Evolutionary conservation across 2,888 invertebrate genomes (phyloP).

Genomic region (Digitonthophagus gazella): DNA sequence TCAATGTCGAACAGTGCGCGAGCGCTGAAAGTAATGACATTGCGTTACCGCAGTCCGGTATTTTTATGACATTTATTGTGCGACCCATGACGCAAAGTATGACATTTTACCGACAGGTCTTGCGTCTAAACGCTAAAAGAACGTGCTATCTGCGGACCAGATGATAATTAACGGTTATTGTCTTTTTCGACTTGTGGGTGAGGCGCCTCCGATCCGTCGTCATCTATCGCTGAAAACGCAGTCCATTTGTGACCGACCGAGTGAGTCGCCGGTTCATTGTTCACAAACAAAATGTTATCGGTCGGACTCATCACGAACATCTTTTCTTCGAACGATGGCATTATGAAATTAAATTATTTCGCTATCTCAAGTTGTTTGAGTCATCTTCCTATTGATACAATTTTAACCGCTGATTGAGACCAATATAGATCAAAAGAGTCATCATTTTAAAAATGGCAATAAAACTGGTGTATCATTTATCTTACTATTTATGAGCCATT

Average conservation of each 20-base stretch:
- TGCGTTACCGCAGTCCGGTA: background rate
- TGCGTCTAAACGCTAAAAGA: slow-evolving; percentile 8
- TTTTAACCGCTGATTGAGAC: too few relatives aligned
- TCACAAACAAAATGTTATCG: background rate
- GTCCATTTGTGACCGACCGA: too few relatives aligned
- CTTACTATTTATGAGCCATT: too few relatives aligned
- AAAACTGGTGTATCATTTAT: too few relatives aligned
- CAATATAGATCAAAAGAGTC: too few relatives aligned
- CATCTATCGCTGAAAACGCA: background rate
- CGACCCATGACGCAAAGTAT: slow-evolving; percentile 12
- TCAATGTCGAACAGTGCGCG: too few relatives aligned
- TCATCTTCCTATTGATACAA: too few relatives aligned
- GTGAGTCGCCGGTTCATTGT: background rate
- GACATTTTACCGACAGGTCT: slow-evolving; percentile 10
- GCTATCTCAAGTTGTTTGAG: too few relatives aligned
- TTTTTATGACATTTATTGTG: slow-evolving; percentile 17
- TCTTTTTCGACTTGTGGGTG: background rate
- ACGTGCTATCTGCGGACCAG: slow-evolving; percentile 4
- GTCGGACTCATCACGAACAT: background rate
- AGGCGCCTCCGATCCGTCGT: background rate
- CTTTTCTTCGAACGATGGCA: background rate
- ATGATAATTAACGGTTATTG: slow-evolving; percentile 17
- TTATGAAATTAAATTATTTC: background rate
- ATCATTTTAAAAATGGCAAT: too few relatives aligned
- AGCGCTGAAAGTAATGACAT: slow-evolving; percentile 4